These are phyloP conservation scores for Amblyornis subalaris DNA, from an alignment of 2,113 vertebrate genomes.

Conservation along the genomic window DNA sequence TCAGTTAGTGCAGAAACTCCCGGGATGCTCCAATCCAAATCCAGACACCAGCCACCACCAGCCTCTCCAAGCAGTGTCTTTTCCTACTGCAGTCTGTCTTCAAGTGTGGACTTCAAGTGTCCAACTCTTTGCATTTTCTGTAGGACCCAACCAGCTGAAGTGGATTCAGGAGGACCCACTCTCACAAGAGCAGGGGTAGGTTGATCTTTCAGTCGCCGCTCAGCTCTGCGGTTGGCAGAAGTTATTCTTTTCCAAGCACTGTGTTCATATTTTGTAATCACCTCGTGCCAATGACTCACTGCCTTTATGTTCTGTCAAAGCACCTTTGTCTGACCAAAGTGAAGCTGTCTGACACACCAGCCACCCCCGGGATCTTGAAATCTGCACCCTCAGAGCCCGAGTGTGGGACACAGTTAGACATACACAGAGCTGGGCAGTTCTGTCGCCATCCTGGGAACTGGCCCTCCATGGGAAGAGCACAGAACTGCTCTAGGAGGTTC, in stretches of 20 bases:
- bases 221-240: not conserved
- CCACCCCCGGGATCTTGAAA: not conserved
- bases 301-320: not conserved
- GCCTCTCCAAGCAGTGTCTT: not conserved
- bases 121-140: not conserved
- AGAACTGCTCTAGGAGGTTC: not conserved
- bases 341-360: not conserved
- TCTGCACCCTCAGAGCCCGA: not conserved
- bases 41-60: not conserved
- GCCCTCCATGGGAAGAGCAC: not conserved
- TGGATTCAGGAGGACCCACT: not conserved
- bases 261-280: not conserved
- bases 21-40: fast-evolving
- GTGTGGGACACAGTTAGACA: not conserved
- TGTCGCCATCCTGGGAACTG: fast-evolving
- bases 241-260: not conserved
- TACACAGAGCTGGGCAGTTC: not conserved
- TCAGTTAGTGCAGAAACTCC: not conserved
- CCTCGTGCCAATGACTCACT: not conserved
- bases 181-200: not conserved
- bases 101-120: not conserved
- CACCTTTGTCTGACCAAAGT: not conserved
- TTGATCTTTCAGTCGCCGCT: fast-evolving
- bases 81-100: not conserved
- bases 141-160: not conserved